Percentiles rank a stretch among this genome's conserved stretches.
phyloP scores from a whole-genome alignment of 2,888 invertebrate species.

The Gibbula magus region DNA sequence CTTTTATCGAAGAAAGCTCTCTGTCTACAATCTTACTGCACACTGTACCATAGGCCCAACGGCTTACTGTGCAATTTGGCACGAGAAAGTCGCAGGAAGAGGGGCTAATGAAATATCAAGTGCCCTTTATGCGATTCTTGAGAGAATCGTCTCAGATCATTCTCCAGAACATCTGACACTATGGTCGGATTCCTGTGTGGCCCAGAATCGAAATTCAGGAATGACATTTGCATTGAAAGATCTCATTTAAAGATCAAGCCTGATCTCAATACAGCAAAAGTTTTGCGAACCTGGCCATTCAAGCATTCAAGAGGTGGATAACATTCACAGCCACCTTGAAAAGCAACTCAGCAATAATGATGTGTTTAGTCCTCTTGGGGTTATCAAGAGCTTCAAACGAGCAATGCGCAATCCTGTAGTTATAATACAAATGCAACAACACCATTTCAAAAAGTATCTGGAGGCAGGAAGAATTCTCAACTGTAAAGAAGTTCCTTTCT shows the following conservation, averaged over 20 bases:
- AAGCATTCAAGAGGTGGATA: constrained; percentile 29
- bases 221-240: constrained; percentile 37
- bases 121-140: not conserved
- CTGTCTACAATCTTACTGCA: constrained; percentile 40
- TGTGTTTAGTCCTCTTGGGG: not conserved
- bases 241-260: constrained; percentile 26
- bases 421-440: not conserved
- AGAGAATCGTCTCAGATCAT: not conserved
- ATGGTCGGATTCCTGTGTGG: constrained; percentile 39
- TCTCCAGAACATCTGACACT: not conserved
- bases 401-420: not conserved
- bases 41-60: constrained; percentile 31
- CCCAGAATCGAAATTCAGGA: too few species aligned
- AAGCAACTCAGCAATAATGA: not conserved
- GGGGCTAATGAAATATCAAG: not conserved
- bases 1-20: constrained; percentile 31
- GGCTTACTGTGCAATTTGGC: constrained; percentile 31
- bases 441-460: too few species aligned
- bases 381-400: not conserved
- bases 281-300: constrained; percentile 41
- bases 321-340: not conserved
- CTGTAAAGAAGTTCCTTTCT: not conserved
- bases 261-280: constrained; percentile 22
- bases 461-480: too few species aligned
- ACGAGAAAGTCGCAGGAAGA: not conserved